These are phyloP conservation scores for Spea hammondii DNA, from an alignment of 2,797 vertebrate genomes.

Conservation along the genomic window DNA sequence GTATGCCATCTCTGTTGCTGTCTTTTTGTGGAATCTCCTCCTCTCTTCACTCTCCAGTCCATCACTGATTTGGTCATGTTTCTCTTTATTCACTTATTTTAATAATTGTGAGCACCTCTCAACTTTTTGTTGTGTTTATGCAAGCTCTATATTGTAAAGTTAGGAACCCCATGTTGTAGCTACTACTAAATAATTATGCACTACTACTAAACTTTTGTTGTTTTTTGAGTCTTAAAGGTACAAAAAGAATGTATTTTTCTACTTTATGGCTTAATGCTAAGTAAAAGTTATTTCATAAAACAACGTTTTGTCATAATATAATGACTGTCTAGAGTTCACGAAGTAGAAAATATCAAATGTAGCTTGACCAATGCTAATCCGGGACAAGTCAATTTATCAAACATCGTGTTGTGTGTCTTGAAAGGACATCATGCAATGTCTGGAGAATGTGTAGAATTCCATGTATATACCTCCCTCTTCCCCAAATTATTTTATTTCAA, in stretches of 20 bases:
- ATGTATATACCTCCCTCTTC: conserved; percentile 57
- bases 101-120: conserved; percentile 70
- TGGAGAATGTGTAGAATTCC: conserved; percentile 54
- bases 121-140: conserved; percentile 68
- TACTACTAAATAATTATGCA: conserved; percentile 74
- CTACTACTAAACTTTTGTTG: conserved; percentile 72
- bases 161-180: conserved; percentile 73
- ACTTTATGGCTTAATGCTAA: conserved; percentile 82
- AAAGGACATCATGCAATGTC: conserved; percentile 54
- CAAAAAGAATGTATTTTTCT: conserved; percentile 78
- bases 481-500: conserved; percentile 57
- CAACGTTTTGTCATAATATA: conserved; percentile 76
- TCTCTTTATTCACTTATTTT: conserved; percentile 59
- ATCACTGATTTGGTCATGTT: conserved; percentile 63
- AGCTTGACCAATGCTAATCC: conserved; percentile 4
- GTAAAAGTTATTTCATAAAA: conserved; percentile 82
- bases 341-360: conserved; percentile 53
- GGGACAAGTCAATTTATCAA: conserved; percentile 14
- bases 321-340: conserved; percentile 77
- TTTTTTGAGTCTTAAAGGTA: conserved; percentile 80
- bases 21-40: conserved; percentile 57
- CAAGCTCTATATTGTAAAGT: conserved; percentile 74
- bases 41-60: conserved; percentile 36
- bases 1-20: conserved; percentile 58
- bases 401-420: conserved; percentile 29